Conservation (phyloP, 1,140 invertebrate species). For the Saxidomus purpurata region DNA sequence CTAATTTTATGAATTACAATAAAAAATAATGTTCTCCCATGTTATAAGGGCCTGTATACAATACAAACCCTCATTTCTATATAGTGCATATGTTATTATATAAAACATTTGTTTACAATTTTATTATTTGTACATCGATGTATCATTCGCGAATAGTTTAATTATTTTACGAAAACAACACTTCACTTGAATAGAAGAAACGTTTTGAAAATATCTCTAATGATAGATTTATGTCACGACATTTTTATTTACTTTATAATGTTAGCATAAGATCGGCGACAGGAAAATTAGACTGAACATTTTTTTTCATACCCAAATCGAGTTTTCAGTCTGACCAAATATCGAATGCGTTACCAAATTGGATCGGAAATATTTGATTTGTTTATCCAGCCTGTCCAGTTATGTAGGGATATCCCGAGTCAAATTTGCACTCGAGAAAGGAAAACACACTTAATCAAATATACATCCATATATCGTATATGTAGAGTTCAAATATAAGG, state of each 20-base stretch:
- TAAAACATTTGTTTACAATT: too few relatives aligned
- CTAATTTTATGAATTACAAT: too few relatives aligned
- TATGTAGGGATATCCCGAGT: slow-evolving; percentile 1
- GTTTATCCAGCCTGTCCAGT: slow-evolving; percentile 10
- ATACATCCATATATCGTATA: neutral
- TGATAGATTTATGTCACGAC: neutral
- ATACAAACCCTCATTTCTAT: too few relatives aligned
- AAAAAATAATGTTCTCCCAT: too few relatives aligned
- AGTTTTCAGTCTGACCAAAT: slow-evolving; percentile 23
- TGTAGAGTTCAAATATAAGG: too few relatives aligned
- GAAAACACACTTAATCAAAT: slow-evolving; percentile 13
- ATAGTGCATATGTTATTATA: too few relatives aligned
- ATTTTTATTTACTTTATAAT: slow-evolving; percentile 18
- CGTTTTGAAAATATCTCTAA: neutral
- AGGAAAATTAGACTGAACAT: neutral
- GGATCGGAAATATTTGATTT: slow-evolving; percentile 38
- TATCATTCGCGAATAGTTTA: too few relatives aligned
- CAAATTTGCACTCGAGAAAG: neutral
- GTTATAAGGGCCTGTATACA: too few relatives aligned
- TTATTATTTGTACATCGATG: too few relatives aligned
- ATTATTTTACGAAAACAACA: too few relatives aligned
- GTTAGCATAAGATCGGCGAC: slow-evolving; percentile 12
- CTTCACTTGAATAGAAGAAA: neutral
- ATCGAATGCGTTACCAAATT: neutral
- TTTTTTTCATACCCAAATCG: neutral